phyloP scores from a whole-genome alignment of 2,888 invertebrate species.

The Thecocarcelia acutangulata region DNA sequence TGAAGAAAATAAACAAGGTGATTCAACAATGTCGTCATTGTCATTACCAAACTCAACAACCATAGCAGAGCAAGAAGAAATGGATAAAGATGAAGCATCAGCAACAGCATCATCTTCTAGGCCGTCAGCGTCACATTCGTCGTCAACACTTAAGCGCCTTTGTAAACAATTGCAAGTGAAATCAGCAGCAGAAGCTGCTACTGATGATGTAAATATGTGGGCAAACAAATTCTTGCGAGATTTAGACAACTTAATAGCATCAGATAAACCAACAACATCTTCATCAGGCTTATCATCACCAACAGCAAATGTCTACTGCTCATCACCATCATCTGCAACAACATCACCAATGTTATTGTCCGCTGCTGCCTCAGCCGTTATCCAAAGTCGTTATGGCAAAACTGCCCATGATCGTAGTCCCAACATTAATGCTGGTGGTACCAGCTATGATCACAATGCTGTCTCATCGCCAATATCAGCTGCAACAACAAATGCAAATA shows the following conservation, averaged over 20 bases:
- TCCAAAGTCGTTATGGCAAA: constrained; percentile 77
- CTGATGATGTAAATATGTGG: constrained; percentile 81
- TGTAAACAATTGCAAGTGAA: constrained; percentile 70
- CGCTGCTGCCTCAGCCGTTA: constrained; percentile 77
- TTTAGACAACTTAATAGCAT: constrained; percentile 81
- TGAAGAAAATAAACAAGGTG: constrained; percentile 58
- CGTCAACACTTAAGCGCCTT: constrained; percentile 70
- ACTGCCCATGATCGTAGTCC: constrained; percentile 64
- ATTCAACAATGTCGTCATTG: constrained; percentile 39
- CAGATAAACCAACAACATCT: constrained; percentile 75
- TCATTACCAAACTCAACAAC: constrained; percentile 57
- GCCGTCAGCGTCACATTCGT: constrained; percentile 47
- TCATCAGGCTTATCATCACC: constrained; percentile 72
- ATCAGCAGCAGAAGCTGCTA: constrained; percentile 69
- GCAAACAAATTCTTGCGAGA: constrained; percentile 81
- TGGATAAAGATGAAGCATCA: constrained; percentile 31
- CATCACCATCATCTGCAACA: constrained; percentile 72
- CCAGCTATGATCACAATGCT: constrained; percentile 55
- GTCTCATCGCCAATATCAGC: constrained; percentile 41
- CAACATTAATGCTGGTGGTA: constrained; percentile 51
- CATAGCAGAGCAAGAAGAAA: constrained; percentile 28
- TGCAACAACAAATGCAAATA: constrained; percentile 58
- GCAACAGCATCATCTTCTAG: constrained; percentile 42
- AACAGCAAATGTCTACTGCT: constrained; percentile 72
- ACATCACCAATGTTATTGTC: constrained; percentile 77